Evolutionary conservation across 1,140 invertebrate genomes (phyloP).

Genomic region (Trichoplusia ni): DNA sequence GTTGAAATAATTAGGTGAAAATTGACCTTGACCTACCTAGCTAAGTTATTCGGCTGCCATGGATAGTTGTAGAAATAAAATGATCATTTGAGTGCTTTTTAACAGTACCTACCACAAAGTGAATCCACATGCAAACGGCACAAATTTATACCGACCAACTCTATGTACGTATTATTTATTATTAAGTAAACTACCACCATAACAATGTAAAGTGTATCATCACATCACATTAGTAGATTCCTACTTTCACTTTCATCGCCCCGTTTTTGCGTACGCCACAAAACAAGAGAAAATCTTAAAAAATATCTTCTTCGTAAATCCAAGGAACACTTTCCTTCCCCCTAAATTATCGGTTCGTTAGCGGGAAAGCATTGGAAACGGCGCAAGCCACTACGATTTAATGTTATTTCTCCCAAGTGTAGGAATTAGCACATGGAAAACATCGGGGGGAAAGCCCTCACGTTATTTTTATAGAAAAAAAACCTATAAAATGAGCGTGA

Average conservation of each 20-base stretch:
- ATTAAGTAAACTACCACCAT: too few species aligned
- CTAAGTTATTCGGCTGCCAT: background rate
- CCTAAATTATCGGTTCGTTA: slow-evolving; percentile 69
- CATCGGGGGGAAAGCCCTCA: slow-evolving; percentile 49
- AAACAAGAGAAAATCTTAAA: slow-evolving; percentile 1
- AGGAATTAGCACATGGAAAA: slow-evolving; percentile 70
- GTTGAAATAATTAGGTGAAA: slow-evolving; percentile 12
- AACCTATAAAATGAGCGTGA: slow-evolving; percentile 3
- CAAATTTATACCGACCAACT: too few species aligned
- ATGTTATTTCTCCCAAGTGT: slow-evolving; percentile 73
- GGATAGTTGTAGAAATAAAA: background rate
- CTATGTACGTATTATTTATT: too few species aligned
- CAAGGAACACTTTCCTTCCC: slow-evolving; percentile 37
- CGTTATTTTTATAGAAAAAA: slow-evolving; percentile 42
- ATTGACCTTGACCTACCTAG: background rate
- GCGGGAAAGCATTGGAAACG: slow-evolving; percentile 54
- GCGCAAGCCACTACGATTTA: slow-evolving; percentile 56
- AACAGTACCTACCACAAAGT: too few species aligned
- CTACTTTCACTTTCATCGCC: background rate
- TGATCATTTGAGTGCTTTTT: too few species aligned
- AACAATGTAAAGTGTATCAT: too few species aligned
- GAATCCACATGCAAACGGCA: too few species aligned
- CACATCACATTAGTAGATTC: too few species aligned
- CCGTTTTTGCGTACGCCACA: background rate
- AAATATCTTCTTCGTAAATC: slow-evolving; percentile 19